Evolutionary conservation across 2,888 invertebrate species (phyloP).

Genomic region (Euplexia lucipara): DNA sequence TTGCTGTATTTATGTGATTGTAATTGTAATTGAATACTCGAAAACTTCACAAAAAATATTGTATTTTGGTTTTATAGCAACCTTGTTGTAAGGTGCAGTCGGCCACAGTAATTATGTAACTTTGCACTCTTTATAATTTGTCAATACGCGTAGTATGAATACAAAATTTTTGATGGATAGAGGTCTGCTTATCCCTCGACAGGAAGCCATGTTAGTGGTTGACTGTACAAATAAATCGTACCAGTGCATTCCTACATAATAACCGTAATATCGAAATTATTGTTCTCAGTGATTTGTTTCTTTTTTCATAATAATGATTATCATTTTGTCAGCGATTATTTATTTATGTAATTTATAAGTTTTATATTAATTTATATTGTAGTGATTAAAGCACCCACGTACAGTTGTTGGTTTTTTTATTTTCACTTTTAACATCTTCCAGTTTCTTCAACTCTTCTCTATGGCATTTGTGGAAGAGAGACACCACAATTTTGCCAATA

Average conservation of each 20-base stretch:
- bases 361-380: constrained; percentile 88
- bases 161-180: not conserved
- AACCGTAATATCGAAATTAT: constrained; percentile 46
- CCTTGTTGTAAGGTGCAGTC: constrained; percentile 39
- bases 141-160: constrained; percentile 10
- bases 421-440: constrained; percentile 16
- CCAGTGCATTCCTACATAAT: constrained; percentile 67
- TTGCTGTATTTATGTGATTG: constrained; percentile 42
- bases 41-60: constrained; percentile 24
- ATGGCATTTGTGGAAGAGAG: too few relatives aligned
- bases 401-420: constrained; percentile 61
- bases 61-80: constrained; percentile 29
- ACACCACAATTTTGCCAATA: too few relatives aligned
- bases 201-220: constrained; percentile 25
- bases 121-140: constrained; percentile 9
- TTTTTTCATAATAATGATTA: constrained; percentile 67
- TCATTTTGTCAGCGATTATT: constrained; percentile 83
- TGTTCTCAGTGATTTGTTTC: constrained; percentile 55
- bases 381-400: constrained; percentile 84
- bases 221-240: constrained; percentile 47
- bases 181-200: constrained; percentile 4
- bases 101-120: constrained; percentile 35
- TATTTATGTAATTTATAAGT: constrained; percentile 87
- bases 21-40: constrained; percentile 54
- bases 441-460: too few relatives aligned